These are phyloP conservation scores for Sabatieria punctata DNA, from an alignment of 2,888 invertebrate genomes.

Conservation along the genomic window DNA sequence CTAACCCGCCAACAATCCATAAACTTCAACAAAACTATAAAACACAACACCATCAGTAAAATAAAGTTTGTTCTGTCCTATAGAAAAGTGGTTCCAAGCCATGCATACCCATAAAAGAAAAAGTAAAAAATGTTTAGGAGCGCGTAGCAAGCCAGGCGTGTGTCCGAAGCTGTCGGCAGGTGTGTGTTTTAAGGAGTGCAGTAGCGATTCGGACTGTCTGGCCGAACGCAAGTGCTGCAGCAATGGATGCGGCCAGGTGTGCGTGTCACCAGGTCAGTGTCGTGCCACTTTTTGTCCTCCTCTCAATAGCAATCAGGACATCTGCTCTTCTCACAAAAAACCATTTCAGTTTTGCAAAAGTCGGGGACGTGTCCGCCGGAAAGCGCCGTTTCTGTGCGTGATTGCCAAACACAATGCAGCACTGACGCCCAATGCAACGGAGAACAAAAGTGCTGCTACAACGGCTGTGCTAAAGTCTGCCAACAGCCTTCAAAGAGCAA, in stretches of 20 bases:
- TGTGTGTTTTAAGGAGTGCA: conserved; percentile 20
- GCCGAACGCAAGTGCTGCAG: conserved; percentile 9
- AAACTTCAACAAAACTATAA: too few relatives aligned
- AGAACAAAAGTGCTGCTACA: conserved; percentile 12
- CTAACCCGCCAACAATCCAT: too few relatives aligned
- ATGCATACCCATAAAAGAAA: too few relatives aligned
- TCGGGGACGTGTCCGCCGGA: neutral
- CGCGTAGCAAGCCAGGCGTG: neutral
- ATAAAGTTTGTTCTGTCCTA: too few relatives aligned
- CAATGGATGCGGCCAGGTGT: neutral
- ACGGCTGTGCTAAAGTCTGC: neutral
- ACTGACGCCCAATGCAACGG: conserved; percentile 11
- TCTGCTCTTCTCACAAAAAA: neutral
- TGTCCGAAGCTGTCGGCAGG: conserved; percentile 10
- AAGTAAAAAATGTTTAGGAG: too few relatives aligned
- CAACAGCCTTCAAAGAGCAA: too few relatives aligned
- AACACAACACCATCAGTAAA: too few relatives aligned
- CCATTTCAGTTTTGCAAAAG: neutral
- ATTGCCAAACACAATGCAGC: conserved; percentile 7
- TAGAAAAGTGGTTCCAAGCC: too few relatives aligned
- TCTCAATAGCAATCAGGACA: too few relatives aligned
- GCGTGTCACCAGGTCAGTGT: conserved; percentile 1
- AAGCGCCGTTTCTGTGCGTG: neutral
- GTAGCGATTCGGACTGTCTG: conserved; percentile 18
- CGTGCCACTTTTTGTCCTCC: too few relatives aligned